Conservation (phyloP, 2,113 vertebrate species). For the Anarrhichthys ocellatus region DNA sequence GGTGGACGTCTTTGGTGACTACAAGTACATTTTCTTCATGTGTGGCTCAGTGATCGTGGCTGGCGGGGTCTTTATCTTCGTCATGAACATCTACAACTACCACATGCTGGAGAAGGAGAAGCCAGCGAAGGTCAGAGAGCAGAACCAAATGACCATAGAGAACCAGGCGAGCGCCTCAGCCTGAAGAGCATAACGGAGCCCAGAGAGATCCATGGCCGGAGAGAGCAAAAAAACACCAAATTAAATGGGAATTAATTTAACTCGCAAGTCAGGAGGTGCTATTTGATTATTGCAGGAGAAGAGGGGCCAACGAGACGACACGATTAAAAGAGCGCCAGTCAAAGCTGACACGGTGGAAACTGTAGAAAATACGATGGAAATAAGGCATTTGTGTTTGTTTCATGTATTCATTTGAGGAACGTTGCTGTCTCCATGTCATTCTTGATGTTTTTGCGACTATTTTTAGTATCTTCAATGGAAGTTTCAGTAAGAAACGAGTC, state of each 20-base stretch:
- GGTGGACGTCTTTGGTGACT: constrained; percentile 83
- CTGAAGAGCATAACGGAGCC: constrained; percentile 17
- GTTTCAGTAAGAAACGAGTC: background rate
- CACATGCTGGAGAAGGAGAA: constrained; percentile 80
- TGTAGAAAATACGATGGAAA: background rate
- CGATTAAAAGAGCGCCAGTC: background rate
- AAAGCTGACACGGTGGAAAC: background rate
- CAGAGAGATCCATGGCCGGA: constrained; percentile 22
- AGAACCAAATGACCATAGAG: background rate
- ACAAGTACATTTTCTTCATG: constrained; percentile 87
- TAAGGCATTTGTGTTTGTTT: background rate
- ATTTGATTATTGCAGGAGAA: background rate
- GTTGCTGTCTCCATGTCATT: background rate
- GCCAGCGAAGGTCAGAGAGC: background rate
- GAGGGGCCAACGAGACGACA: background rate
- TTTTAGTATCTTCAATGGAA: background rate
- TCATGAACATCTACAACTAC: constrained; percentile 88
- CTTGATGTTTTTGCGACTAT: background rate
- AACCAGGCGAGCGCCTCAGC: constrained; percentile 37
- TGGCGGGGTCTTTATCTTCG: constrained; percentile 85
- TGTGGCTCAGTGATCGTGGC: constrained; percentile 84
- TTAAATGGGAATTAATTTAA: background rate
- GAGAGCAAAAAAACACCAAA: background rate
- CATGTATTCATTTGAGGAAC: background rate
- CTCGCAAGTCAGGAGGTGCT: background rate